phyloP scores from a whole-genome alignment of 2,888 invertebrate genomes.

The Acronicta aceris region DNA sequence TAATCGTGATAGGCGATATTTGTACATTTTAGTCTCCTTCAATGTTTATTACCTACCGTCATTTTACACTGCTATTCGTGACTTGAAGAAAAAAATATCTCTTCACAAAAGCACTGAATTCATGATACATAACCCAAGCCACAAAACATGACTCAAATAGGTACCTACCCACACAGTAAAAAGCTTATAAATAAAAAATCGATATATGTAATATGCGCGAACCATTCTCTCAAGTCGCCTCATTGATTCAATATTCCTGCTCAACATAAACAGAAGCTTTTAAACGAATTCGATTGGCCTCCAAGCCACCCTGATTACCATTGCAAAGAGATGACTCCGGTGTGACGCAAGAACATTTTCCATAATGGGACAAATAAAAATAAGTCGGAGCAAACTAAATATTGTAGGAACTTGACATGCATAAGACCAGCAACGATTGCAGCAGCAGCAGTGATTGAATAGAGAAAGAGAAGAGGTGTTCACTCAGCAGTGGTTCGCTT shows the following conservation, averaged over 20 bases:
- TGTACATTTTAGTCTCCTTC: too few relatives aligned
- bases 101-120: too few relatives aligned
- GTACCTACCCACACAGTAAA: background rate
- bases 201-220: background rate
- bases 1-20: too few relatives aligned
- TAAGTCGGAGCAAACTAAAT: background rate
- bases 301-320: slow-evolving; percentile 39
- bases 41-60: too few relatives aligned
- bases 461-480: too few relatives aligned
- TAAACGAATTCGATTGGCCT: slow-evolving; percentile 44
- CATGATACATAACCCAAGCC: too few relatives aligned
- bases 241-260: slow-evolving; percentile 36
- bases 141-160: too few relatives aligned
- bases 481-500: too few relatives aligned
- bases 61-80: too few relatives aligned
- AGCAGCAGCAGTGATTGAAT: too few relatives aligned
- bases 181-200: slow-evolving; percentile 8
- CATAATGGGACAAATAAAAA: background rate
- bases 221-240: slow-evolving; percentile 1
- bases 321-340: slow-evolving; percentile 35
- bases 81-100: too few relatives aligned
- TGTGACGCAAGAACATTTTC: background rate
- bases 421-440: too few relatives aligned
- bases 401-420: background rate
- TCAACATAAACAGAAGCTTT: background rate